Conservation (phyloP, 2,113 vertebrate genomes). For the Corythornis cristatus region DNA sequence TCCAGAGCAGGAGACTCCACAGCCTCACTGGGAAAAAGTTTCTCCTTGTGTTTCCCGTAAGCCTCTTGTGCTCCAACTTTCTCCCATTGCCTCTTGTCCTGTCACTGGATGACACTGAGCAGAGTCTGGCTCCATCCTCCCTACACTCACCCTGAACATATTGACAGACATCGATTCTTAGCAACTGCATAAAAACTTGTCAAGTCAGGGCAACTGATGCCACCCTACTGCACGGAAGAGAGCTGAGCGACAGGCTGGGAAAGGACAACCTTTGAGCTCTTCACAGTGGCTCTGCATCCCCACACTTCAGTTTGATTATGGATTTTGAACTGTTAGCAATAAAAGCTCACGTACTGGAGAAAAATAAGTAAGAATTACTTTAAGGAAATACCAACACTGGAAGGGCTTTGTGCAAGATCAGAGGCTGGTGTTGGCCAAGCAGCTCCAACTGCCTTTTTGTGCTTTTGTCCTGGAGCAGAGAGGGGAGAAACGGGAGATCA, state of each 20-base stretch:
- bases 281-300: background rate
- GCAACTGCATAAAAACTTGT: background rate
- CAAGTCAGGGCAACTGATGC: background rate
- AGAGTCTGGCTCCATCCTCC: no score
- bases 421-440: background rate
- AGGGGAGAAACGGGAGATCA: background rate
- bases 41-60: no score
- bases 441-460: background rate
- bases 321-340: background rate
- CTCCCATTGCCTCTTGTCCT: no score
- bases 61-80: no score
- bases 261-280: background rate
- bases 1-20: background rate
- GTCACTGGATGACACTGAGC: no score
- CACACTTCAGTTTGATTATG: background rate
- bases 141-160: no score
- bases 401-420: background rate
- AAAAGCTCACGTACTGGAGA: background rate
- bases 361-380: background rate
- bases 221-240: fast-evolving
- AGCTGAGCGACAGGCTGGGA: background rate
- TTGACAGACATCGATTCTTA: background rate
- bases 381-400: fast-evolving
- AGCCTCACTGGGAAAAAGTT: no score
- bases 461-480: background rate